Conservation (phyloP, 1,140 invertebrate species). For the Gonioctena quinquepunctata region DNA sequence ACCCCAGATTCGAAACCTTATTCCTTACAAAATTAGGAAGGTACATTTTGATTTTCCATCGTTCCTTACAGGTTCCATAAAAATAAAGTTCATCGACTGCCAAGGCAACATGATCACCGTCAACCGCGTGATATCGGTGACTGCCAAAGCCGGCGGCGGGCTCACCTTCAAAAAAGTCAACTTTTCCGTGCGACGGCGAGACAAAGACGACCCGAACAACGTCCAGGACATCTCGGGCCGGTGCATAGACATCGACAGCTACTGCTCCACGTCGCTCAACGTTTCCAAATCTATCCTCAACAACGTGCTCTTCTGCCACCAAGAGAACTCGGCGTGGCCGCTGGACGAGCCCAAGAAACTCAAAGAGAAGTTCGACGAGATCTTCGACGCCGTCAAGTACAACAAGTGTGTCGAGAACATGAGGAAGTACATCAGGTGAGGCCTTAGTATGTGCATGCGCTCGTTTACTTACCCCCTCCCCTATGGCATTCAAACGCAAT, state of each 20-base stretch:
- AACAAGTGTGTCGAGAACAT: slow-evolving; percentile 86
- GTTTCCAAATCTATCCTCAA: slow-evolving; percentile 94
- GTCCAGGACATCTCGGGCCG: slow-evolving; percentile 59
- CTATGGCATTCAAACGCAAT: too few relatives aligned
- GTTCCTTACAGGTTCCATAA: slow-evolving; percentile 58
- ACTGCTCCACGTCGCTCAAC: slow-evolving; percentile 71
- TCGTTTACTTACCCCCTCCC: too few relatives aligned
- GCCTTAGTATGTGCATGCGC: too few relatives aligned
- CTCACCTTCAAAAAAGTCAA: slow-evolving; percentile 51
- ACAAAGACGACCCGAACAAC: slow-evolving; percentile 40
- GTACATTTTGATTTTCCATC: too few relatives aligned
- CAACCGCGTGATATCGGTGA: slow-evolving; percentile 18
- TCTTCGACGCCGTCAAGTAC: slow-evolving; percentile 93
- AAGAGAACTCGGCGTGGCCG: slow-evolving; percentile 98
- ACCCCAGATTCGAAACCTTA: too few relatives aligned
- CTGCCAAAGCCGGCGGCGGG: slow-evolving; percentile 14
- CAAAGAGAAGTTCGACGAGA: slow-evolving; percentile 96
- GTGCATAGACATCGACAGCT: slow-evolving; percentile 73
- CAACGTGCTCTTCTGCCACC: slow-evolving; percentile 98
- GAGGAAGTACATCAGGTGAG: not conserved
- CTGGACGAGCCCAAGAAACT: slow-evolving; percentile 91
- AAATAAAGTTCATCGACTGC: slow-evolving; percentile 54
- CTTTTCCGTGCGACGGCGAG: slow-evolving; percentile 42
- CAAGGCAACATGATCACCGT: slow-evolving; percentile 28
- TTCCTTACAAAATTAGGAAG: too few relatives aligned